Evolutionary conservation across 1,140 invertebrate genomes (phyloP).

Genomic region (Magallana ariakensis): DNA sequence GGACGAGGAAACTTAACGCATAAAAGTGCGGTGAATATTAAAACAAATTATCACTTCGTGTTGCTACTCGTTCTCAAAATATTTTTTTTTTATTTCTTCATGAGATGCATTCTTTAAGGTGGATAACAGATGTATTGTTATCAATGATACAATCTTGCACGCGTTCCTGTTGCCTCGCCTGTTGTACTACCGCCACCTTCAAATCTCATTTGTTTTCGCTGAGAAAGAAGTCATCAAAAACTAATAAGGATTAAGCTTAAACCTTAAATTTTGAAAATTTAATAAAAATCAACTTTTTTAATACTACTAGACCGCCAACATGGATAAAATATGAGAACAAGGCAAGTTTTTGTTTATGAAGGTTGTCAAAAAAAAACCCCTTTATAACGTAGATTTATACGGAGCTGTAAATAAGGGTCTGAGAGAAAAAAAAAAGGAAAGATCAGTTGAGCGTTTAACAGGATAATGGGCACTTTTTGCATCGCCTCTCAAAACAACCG

Average conservation of each 20-base stretch:
- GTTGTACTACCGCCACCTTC: neutral
- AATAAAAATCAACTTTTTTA: neutral
- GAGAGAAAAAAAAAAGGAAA: neutral
- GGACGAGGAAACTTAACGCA: conserved; percentile 15
- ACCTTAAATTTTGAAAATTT: no score
- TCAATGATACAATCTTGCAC: conserved; percentile 9
- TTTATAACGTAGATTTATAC: conserved; percentile 21
- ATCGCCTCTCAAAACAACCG: neutral
- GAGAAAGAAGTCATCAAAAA: neutral
- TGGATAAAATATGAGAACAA: neutral
- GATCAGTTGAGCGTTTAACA: conserved; percentile 4
- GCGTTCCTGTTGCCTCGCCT: neutral
- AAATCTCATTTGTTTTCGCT: neutral
- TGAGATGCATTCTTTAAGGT: neutral
- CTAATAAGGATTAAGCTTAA: neutral
- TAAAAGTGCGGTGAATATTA: neutral
- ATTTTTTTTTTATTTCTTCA: neutral
- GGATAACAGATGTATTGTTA: conserved; percentile 15
- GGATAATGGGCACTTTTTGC: neutral
- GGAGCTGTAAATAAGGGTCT: neutral
- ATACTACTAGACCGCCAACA: neutral
- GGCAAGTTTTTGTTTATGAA: conserved; percentile 13
- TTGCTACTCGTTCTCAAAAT: conserved; percentile 27
- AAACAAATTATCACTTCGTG: conserved; percentile 9
- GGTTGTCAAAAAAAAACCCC: neutral